Conservation (phyloP, 2,888 invertebrate genomes). For the Scrobipalpa costella region DNA sequence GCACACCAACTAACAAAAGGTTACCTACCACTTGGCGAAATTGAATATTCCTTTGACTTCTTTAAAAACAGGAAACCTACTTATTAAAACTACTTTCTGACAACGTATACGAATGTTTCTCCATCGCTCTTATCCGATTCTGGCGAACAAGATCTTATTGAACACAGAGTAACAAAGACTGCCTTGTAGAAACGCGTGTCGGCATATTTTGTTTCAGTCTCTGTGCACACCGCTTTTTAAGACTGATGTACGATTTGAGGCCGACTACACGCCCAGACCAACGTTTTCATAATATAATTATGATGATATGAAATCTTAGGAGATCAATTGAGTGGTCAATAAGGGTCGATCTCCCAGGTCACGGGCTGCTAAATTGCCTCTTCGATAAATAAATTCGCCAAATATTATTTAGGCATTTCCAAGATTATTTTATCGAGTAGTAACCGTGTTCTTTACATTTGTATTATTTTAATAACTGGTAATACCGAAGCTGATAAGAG, state of each 20-base stretch:
- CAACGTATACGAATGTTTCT: neutral
- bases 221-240: neutral
- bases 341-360: conserved; percentile 67
- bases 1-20: conserved; percentile 43
- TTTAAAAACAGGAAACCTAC: neutral
- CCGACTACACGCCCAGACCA: neutral
- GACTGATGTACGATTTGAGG: neutral
- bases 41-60: conserved; percentile 15
- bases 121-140: conserved; percentile 14
- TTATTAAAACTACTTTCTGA: conserved; percentile 1
- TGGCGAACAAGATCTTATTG: conserved; percentile 9
- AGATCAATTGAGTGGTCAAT: conserved; percentile 73
- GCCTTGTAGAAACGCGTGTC: conserved; percentile 6
- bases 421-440: neutral
- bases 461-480: conserved; percentile 41
- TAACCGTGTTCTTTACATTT: neutral
- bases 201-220: conserved; percentile 1
- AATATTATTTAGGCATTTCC: conserved; percentile 32
- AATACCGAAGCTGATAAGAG: conserved; percentile 57
- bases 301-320: conserved; percentile 56
- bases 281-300: conserved; percentile 24
- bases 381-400: conserved; percentile 48
- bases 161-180: neutral
- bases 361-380: conserved; percentile 67
- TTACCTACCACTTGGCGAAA: conserved; percentile 25